A percentile compares a stretch with the other conserved stretches of the same genome.
phyloP scores from a whole-genome alignment of 2,888 invertebrate genomes.

The Monoplex corrugatus region DNA sequence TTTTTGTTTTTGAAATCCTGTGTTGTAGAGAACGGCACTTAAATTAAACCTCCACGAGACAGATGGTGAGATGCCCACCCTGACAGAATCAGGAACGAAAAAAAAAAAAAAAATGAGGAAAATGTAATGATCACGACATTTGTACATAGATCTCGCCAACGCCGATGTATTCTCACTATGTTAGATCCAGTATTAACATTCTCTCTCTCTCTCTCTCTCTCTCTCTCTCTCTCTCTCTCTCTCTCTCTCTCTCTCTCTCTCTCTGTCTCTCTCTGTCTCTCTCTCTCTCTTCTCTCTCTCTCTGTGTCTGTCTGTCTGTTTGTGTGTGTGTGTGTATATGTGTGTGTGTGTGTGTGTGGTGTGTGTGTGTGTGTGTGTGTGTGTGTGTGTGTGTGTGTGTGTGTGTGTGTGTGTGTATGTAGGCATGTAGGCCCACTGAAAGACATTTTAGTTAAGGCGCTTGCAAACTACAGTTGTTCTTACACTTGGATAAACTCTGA shows the following conservation, averaged over 20 bases:
- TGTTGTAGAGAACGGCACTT: too few species aligned
- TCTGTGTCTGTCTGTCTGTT: not conserved
- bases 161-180: not conserved
- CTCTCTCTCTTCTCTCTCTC: not conserved
- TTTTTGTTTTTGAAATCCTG: too few species aligned
- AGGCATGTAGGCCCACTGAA: not conserved
- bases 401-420: conserved; percentile 23
- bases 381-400: not conserved
- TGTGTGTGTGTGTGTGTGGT: not conserved
- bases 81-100: too few species aligned
- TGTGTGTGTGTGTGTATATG: not conserved
- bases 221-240: conserved; percentile 1
- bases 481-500: too few species aligned
- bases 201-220: not conserved
- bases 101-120: too few species aligned
- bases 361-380: not conserved
- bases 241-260: not conserved
- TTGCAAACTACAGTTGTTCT: too few species aligned
- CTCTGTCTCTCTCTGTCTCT: conserved; percentile 10
- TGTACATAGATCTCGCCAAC: too few species aligned
- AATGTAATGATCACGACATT: too few species aligned
- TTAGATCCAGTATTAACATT: not conserved
- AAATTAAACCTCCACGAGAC: too few species aligned
- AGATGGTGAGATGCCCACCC: too few species aligned
- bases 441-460: too few species aligned